Conservation (phyloP, 2,797 vertebrate genomes). For the Anguilla megastoma region DNA sequence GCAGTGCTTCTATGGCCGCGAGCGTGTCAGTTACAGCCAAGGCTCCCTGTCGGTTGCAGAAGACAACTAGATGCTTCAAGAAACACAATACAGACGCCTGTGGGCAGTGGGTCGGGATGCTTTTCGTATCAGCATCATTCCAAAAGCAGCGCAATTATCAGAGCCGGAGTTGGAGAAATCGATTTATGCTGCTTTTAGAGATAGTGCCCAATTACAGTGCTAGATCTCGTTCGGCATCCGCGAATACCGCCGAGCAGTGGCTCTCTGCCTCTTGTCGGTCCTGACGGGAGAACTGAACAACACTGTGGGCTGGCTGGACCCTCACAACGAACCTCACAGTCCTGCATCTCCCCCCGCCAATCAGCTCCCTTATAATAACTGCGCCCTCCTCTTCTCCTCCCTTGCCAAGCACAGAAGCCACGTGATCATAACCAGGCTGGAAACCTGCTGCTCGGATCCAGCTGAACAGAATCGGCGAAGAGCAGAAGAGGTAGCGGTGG, state of each 20-base stretch:
- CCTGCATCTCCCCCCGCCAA: conserved; percentile 71
- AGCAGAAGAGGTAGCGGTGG: conserved; percentile 28
- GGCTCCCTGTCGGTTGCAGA: conserved; percentile 28
- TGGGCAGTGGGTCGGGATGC: conserved; percentile 47
- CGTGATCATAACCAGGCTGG: conserved; percentile 65
- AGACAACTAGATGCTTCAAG: conserved; percentile 20
- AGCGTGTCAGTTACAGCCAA: conserved; percentile 50
- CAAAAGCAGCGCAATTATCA: conserved; percentile 65
- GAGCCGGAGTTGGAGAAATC: conserved; percentile 59
- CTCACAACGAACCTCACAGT: conserved; percentile 34
- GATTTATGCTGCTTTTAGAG: conserved; percentile 66
- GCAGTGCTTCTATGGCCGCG: conserved; percentile 37
- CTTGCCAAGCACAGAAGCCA: conserved; percentile 51
- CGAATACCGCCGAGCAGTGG: conserved; percentile 30
- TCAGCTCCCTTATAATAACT: conserved; percentile 57
- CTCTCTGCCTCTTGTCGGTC: conserved; percentile 32
- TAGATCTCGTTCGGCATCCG: conserved; percentile 35
- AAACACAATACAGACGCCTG: conserved; percentile 50
- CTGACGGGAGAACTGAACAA: conserved; percentile 31
- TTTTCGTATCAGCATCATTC: conserved; percentile 56
- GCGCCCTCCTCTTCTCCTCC: conserved; percentile 34
- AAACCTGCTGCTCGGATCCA: conserved; percentile 63
- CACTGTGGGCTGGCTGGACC: conserved; percentile 42
- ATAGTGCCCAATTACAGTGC: conserved; percentile 62
- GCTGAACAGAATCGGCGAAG: conserved; percentile 47